Conservation (phyloP, 2,888 invertebrate species). For the Melangyna quadrimaculata region DNA sequence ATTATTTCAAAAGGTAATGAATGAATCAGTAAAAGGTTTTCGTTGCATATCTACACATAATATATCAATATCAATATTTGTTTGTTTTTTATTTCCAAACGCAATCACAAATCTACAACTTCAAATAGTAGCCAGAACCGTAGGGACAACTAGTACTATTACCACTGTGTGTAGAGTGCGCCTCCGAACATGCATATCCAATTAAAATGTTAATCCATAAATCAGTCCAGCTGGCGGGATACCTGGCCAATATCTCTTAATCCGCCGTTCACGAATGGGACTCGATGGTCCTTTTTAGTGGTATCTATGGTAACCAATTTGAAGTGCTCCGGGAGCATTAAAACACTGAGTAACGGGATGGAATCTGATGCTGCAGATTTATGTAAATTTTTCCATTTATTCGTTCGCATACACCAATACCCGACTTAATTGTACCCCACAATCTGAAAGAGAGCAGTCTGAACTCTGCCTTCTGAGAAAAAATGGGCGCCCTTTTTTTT, state of each 20-base stretch:
- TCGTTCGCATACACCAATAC: conserved; percentile 10
- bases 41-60: conserved; percentile 14
- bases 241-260: conserved; percentile 65
- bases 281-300: background rate
- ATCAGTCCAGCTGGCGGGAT: conserved; percentile 65
- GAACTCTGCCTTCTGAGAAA: conserved; percentile 8
- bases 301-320: background rate
- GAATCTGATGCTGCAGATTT: conserved; percentile 39
- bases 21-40: conserved; percentile 31
- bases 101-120: conserved; percentile 23
- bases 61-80: conserved; percentile 2
- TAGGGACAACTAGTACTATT: conserved; percentile 19
- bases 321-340: conserved; percentile 28
- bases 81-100: background rate
- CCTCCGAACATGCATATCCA: conserved; percentile 64
- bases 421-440: conserved; percentile 50
- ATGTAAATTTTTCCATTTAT: conserved; percentile 60
- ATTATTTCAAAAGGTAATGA: conserved; percentile 3
- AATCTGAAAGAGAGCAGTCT: background rate
- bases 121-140: background rate
- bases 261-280: conserved; percentile 43
- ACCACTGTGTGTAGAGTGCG: conserved; percentile 16
- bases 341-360: conserved; percentile 36
- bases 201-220: conserved; percentile 69
- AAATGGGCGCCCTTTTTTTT: background rate